phyloP scores from a whole-genome alignment of 2,888 invertebrate species.

The Tetragonula carbonaria region DNA sequence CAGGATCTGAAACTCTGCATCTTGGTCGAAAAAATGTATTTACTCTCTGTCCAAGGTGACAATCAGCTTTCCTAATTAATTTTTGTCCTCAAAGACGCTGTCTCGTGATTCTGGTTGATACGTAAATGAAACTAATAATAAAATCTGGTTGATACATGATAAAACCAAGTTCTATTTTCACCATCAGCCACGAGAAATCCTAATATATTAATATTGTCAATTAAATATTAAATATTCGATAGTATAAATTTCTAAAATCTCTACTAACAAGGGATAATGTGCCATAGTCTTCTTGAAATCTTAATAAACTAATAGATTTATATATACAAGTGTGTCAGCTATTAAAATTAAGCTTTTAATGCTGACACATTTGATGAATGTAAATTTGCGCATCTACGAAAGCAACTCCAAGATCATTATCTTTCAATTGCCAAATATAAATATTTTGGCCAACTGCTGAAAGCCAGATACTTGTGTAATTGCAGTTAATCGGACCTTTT shows the following conservation, averaged over 20 bases:
- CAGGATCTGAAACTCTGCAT: conserved; percentile 88
- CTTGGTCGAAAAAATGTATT: conserved; percentile 95
- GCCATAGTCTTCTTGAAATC: conserved; percentile 96
- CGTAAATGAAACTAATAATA: conserved; percentile 86
- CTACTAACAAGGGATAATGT: conserved; percentile 95
- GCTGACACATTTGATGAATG: conserved; percentile 95
- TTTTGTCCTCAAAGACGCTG: conserved; percentile 95
- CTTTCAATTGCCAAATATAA: conserved; percentile 99
- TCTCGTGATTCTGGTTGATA: conserved; percentile 87
- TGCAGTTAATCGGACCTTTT: conserved; percentile 98
- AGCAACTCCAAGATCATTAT: conserved; percentile 97
- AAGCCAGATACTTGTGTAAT: conserved; percentile 97
- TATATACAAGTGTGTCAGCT: conserved; percentile 89
- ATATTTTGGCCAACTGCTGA: conserved; percentile 99
- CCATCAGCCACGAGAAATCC: conserved; percentile 96
- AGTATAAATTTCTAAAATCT: conserved; percentile 91
- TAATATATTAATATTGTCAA: conserved; percentile 93
- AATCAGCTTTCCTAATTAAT: conserved; percentile 95
- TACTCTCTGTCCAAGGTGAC: conserved; percentile 95
- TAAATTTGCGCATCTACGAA: conserved; percentile 99
- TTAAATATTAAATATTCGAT: conserved; percentile 97
- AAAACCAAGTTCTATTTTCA: conserved; percentile 93
- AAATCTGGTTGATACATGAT: conserved; percentile 97
- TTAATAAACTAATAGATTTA: conserved; percentile 95
- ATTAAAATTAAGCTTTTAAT: conserved; percentile 98